These are phyloP conservation scores for Petrophora chlorosata DNA, from an alignment of 2,888 invertebrate genomes.

Conservation along the genomic window DNA sequence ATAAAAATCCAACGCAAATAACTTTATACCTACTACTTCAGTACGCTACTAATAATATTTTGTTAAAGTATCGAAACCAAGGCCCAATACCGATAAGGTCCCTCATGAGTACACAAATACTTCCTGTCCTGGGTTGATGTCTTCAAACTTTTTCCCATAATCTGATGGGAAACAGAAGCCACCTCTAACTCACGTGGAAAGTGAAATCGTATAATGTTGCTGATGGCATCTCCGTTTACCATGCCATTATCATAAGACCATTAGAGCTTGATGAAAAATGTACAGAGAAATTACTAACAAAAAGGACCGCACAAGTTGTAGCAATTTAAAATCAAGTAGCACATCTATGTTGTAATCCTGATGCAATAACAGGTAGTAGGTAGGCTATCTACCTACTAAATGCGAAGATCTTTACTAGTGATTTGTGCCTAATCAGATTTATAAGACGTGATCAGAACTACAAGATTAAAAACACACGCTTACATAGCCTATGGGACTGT, in stretches of 20 bases:
- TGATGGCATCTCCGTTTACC: slow-evolving; percentile 35
- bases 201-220: slow-evolving; percentile 53
- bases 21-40: background rate
- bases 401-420: too few species aligned
- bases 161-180: slow-evolving; percentile 51
- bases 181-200: slow-evolving; percentile 46
- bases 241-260: slow-evolving; percentile 32
- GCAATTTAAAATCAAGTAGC: too few species aligned
- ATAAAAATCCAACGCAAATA: slow-evolving; percentile 22
- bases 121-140: slow-evolving; percentile 31
- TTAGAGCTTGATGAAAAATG: slow-evolving; percentile 17
- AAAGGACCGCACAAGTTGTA: slow-evolving; percentile 17
- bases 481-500: too few species aligned
- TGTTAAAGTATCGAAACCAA: slow-evolving; percentile 5
- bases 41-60: slow-evolving; percentile 4
- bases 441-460: too few species aligned
- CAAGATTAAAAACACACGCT: too few species aligned
- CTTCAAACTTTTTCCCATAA: slow-evolving; percentile 36
- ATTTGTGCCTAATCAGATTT: too few species aligned
- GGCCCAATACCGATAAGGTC: slow-evolving; percentile 15
- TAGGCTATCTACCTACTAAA: too few species aligned
- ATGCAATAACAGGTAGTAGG: too few species aligned
- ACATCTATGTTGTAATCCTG: too few species aligned
- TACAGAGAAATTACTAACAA: slow-evolving; percentile 4
- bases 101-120: slow-evolving; percentile 30